Evolutionary conservation across 2,888 invertebrate species (phyloP).

Genomic region (Pachliopta kotzebuea): DNA sequence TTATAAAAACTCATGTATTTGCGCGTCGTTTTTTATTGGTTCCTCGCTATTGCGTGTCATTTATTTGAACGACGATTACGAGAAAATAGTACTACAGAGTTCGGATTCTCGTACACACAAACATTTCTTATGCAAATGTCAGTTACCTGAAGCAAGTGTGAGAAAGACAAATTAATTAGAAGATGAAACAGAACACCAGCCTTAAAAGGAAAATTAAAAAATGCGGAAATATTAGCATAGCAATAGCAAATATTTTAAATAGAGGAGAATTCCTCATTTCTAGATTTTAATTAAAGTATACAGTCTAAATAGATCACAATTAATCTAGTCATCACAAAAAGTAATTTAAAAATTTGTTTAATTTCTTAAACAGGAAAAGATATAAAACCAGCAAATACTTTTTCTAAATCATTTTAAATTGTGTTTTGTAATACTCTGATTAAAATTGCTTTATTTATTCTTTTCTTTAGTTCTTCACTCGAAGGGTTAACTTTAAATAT

Average conservation of each 20-base stretch:
- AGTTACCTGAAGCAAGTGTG: conserved; percentile 7
- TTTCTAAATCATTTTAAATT: background rate
- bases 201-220: background rate
- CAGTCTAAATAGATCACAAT: too few relatives aligned
- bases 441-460: background rate
- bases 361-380: too few relatives aligned
- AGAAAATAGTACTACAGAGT: conserved; percentile 55
- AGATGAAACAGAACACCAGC: background rate
- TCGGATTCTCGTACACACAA: conserved; percentile 38
- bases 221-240: background rate
- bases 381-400: background rate
- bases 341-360: too few relatives aligned
- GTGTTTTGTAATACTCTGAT: background rate
- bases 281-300: too few relatives aligned
- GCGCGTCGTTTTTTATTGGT: conserved; percentile 76
- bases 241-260: background rate
- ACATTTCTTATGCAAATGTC: conserved; percentile 21
- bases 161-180: background rate
- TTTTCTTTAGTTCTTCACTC: background rate
- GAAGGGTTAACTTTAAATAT: background rate
- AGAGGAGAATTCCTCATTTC: too few relatives aligned
- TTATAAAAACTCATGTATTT: conserved; percentile 69
- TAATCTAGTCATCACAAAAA: too few relatives aligned
- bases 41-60: conserved; percentile 78
- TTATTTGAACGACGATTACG: conserved; percentile 68